Evolutionary conservation across 2,888 invertebrate genomes (phyloP).

Genomic region (Lobophora halterata): DNA sequence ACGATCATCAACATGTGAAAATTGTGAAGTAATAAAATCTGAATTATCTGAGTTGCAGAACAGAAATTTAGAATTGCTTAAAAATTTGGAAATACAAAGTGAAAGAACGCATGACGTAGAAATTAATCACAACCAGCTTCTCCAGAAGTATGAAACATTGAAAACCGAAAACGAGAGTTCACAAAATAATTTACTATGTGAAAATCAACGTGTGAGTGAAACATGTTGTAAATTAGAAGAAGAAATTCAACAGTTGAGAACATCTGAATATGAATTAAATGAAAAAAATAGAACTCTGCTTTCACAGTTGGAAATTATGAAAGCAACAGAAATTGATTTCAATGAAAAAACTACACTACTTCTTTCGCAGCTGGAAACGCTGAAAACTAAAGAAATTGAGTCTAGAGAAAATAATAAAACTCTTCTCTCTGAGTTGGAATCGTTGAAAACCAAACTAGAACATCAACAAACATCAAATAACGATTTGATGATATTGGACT

Average conservation of each 20-base stretch:
- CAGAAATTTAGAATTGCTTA: conserved; percentile 38
- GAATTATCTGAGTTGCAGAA: conserved; percentile 45
- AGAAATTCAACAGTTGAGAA: conserved; percentile 38
- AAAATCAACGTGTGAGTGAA: conserved; percentile 32
- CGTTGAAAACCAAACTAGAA: conserved; percentile 38
- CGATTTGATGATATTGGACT: conserved; percentile 30
- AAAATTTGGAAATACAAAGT: conserved; percentile 34
- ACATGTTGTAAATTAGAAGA: conserved; percentile 40
- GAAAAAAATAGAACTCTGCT: conserved; percentile 38
- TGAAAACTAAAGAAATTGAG: conserved; percentile 40
- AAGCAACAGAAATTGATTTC: conserved; percentile 40
- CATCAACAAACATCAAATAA: conserved; percentile 32
- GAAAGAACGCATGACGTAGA: conserved; percentile 41
- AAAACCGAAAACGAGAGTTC: conserved; percentile 43
- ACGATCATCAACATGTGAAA: conserved; percentile 40
- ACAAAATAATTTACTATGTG: conserved; percentile 38
- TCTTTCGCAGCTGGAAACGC: conserved; percentile 43
- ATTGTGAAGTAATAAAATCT: conserved; percentile 44
- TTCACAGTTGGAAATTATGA: conserved; percentile 46
- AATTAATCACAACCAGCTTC: conserved; percentile 38
- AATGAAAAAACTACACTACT: conserved; percentile 40
- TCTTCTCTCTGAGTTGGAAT: conserved; percentile 46
- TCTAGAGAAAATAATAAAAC: conserved; percentile 37
- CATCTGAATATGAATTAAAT: conserved; percentile 40
- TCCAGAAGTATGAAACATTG: conserved; percentile 39